Conservation (phyloP, 2,888 invertebrate species). For the Oscheius myriophilus region DNA sequence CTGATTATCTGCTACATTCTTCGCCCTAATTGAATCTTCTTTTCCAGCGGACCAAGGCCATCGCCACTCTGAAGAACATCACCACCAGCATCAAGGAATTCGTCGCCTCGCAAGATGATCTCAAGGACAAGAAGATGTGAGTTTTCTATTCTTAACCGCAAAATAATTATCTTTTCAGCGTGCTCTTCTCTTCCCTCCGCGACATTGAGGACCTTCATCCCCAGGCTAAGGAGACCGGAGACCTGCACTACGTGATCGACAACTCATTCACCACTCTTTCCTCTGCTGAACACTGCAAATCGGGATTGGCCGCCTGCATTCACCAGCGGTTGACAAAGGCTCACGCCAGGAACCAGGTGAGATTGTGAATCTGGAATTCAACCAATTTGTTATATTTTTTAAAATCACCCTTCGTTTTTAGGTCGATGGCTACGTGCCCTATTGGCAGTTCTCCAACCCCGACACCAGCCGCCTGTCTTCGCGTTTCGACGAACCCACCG, state of each 20-base stretch:
- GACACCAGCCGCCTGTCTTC: conserved; percentile 44
- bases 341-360: conserved; percentile 41
- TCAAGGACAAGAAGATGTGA: conserved; percentile 55
- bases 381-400: no score
- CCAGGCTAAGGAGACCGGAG: conserved; percentile 46
- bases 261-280: conserved; percentile 43
- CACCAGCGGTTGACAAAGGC: conserved; percentile 39
- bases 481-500: conserved; percentile 47
- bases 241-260: conserved; percentile 55
- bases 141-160: conserved; percentile 9
- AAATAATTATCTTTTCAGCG: conserved; percentile 38
- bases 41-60: conserved; percentile 49
- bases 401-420: background rate
- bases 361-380: no score
- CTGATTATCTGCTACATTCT: background rate
- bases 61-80: conserved; percentile 41
- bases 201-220: conserved; percentile 53
- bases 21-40: background rate
- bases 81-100: conserved; percentile 38
- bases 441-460: conserved; percentile 59
- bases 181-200: conserved; percentile 54
- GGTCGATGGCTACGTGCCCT: conserved; percentile 46
- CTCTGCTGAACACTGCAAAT: conserved; percentile 27
- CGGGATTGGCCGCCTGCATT: conserved; percentile 40
- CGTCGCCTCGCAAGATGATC: conserved; percentile 33